Evolutionary conservation across 1,140 invertebrate species (phyloP).

Genomic region (Drosophila prosaltans): DNA sequence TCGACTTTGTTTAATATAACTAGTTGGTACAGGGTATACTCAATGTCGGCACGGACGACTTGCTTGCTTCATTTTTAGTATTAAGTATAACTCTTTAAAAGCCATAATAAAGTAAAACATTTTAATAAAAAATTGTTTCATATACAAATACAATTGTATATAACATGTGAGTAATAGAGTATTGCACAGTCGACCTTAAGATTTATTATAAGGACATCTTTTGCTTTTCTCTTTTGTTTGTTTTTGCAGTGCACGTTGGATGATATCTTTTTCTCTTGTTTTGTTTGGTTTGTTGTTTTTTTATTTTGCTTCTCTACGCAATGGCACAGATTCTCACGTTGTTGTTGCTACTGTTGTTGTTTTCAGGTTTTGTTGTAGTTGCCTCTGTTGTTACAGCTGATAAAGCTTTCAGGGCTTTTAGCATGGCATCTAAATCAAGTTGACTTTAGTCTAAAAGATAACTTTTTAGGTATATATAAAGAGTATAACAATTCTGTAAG

Average conservation of each 20-base stretch:
- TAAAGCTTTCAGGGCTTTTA: constrained; percentile 55
- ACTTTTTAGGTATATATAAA: constrained; percentile 1
- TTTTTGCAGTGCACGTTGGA: constrained; percentile 27
- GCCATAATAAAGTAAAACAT: too few relatives aligned
- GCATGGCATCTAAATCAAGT: constrained; percentile 57
- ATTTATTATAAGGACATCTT: constrained; percentile 15
- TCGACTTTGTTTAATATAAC: too few relatives aligned
- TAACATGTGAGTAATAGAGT: not conserved
- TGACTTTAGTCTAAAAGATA: constrained; percentile 41
- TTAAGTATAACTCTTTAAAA: too few relatives aligned
- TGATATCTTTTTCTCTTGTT: constrained; percentile 17
- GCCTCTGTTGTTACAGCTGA: constrained; percentile 65
- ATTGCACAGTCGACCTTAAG: not conserved
- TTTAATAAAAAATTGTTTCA: too few relatives aligned
- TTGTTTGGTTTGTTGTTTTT: constrained; percentile 31
- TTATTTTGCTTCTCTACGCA: constrained; percentile 23
- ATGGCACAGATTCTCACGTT: constrained; percentile 29
- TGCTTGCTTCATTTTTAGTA: too few relatives aligned
- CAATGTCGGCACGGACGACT: too few relatives aligned
- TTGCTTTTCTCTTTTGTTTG: constrained; percentile 28
- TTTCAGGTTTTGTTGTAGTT: constrained; percentile 3
- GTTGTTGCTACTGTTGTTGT: constrained; percentile 22
- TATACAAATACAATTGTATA: too few relatives aligned
- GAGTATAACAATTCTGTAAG: constrained; percentile 4
- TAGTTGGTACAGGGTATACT: too few relatives aligned